Percentiles rank a stretch among this genome's conserved stretches.
These are phyloP conservation scores for Opisthocomus hoazin DNA, from an alignment of 2,113 vertebrate genomes.

Conservation along the genomic window DNA sequence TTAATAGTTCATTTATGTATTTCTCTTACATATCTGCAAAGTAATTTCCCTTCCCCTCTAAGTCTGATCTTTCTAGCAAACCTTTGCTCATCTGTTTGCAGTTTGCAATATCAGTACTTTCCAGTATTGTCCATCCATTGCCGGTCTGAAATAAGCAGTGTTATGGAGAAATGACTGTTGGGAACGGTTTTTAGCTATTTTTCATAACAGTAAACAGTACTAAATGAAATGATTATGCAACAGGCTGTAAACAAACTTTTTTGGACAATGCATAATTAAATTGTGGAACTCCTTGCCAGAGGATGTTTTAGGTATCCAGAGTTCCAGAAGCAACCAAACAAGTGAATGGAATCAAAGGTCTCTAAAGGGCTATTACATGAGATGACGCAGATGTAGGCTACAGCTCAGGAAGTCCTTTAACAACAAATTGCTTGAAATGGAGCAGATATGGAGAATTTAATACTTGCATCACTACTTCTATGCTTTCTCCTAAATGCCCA, in stretches of 20 bases:
- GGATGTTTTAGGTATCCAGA: conserved; percentile 32
- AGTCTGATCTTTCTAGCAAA: neutral
- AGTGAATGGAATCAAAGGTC: conserved; percentile 27
- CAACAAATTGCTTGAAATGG: conserved; percentile 55
- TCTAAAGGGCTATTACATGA: conserved; percentile 47
- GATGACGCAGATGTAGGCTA: conserved; percentile 46
- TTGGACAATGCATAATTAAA: conserved; percentile 11
- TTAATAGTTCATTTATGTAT: neutral
- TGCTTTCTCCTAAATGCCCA: neutral
- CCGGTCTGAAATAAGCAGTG: conserved; percentile 8
- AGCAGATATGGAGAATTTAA: conserved; percentile 38
- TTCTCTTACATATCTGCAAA: neutral
- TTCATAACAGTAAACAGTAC: neutral
- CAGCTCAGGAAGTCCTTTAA: conserved; percentile 53
- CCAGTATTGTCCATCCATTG: neutral
- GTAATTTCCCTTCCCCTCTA: neutral
- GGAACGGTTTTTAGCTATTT: neutral
- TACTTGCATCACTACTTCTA: conserved; percentile 12
- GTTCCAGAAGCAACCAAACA: neutral
- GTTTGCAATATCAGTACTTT: neutral
- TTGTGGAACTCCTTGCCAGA: neutral
- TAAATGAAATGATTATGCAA: conserved; percentile 21
- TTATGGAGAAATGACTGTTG: conserved; percentile 4
- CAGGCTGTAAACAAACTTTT: conserved; percentile 36
- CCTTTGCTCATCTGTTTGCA: neutral